phyloP scores from a whole-genome alignment of 2,113 vertebrate genomes.

The Aptenodytes patagonicus region DNA sequence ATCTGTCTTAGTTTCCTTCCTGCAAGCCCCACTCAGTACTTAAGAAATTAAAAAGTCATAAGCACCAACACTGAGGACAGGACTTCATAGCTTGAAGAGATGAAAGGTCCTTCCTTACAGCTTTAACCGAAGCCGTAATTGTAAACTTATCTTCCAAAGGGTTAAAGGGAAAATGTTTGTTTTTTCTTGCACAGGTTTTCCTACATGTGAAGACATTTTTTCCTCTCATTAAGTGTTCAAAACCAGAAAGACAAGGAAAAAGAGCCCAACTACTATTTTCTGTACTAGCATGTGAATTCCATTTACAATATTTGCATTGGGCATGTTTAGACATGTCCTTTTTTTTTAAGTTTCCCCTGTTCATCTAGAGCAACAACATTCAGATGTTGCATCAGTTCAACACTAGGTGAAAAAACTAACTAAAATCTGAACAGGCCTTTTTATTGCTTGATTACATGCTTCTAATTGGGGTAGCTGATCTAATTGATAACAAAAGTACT shows the following conservation, averaged over 20 bases:
- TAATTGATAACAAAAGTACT: background rate
- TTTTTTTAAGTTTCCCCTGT: background rate
- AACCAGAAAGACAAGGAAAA: slow-evolving; percentile 8
- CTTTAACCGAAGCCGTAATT: background rate
- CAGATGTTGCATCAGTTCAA: slow-evolving; percentile 45
- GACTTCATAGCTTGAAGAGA: background rate
- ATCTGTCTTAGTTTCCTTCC: background rate
- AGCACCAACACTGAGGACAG: background rate
- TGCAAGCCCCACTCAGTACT: background rate
- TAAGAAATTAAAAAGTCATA: background rate
- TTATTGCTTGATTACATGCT: background rate
- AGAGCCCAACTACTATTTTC: background rate
- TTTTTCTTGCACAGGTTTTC: background rate
- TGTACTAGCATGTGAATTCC: background rate
- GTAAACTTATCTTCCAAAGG: background rate
- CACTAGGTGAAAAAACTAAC: background rate
- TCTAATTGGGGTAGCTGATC: background rate
- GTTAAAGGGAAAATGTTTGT: background rate
- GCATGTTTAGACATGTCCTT: background rate
- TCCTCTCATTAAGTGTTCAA: background rate
- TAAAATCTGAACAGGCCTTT: background rate
- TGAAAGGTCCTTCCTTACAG: background rate
- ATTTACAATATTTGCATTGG: slow-evolving; percentile 15
- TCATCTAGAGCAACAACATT: slow-evolving; percentile 8
- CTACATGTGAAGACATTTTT: background rate